Percentiles rank a stretch among this genome's conserved stretches.
Conservation (phyloP, 2,797 vertebrate species). For the Pogonophryne albipinna region DNA sequence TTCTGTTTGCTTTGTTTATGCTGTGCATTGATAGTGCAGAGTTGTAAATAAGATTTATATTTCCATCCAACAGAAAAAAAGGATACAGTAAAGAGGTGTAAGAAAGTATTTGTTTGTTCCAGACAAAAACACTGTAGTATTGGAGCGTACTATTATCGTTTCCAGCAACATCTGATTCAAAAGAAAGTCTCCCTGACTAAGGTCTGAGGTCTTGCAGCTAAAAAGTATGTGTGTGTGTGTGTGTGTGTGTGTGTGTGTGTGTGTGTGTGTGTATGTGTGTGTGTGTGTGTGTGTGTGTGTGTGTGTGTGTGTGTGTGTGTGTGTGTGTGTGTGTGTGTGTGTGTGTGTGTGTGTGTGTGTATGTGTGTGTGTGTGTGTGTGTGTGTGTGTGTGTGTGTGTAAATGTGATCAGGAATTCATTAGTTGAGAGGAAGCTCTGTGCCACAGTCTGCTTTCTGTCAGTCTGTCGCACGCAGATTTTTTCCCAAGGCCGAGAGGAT, state of each 20-base stretch:
- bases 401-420: constrained; percentile 74
- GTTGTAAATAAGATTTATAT: neutral
- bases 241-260: no score
- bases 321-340: constrained; percentile 34
- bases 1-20: neutral
- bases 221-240: constrained; percentile 29
- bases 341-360: constrained; percentile 31
- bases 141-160: neutral
- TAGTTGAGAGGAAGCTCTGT: constrained; percentile 73
- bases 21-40: neutral
- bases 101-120: neutral
- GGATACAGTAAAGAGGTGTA: no score
- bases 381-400: constrained; percentile 32
- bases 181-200: constrained; percentile 32
- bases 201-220: constrained; percentile 14
- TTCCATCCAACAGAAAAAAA: neutral
- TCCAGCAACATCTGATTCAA: constrained; percentile 37
- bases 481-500: constrained; percentile 77
- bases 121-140: neutral
- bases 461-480: constrained; percentile 68
- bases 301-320: constrained; percentile 34
- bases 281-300: constrained; percentile 6
- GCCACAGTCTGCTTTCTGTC: constrained; percentile 76
- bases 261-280: no score
- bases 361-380: constrained; percentile 38